phyloP scores from a whole-genome alignment of 2,797 vertebrate species.

The Botia almorhae region DNA sequence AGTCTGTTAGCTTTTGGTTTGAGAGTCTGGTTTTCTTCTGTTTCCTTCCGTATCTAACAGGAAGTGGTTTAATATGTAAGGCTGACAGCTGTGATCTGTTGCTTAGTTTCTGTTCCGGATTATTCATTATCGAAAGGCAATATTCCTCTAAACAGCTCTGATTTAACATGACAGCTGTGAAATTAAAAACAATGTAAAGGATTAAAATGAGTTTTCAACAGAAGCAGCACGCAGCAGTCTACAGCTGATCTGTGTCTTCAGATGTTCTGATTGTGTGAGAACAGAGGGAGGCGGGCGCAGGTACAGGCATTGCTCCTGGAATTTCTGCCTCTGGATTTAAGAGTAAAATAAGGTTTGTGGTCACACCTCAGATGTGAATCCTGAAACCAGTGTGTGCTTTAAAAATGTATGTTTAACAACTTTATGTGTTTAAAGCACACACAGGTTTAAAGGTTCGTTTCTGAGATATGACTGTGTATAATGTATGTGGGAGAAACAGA shows the following conservation, averaged over 20 bases:
- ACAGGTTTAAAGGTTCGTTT: too few species aligned
- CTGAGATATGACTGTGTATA: too few species aligned
- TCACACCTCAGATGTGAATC: too few species aligned
- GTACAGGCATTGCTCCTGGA: too few species aligned
- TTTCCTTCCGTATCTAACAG: constrained; percentile 11
- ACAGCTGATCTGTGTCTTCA: background rate
- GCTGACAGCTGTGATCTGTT: constrained; percentile 34
- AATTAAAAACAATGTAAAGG: constrained; percentile 42
- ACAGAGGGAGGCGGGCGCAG: background rate
- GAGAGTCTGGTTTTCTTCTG: background rate
- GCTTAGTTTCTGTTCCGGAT: constrained; percentile 30
- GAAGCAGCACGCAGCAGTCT: background rate
- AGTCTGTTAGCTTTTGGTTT: constrained; percentile 2
- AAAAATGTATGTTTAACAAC: too few species aligned
- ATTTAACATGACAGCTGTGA: constrained; percentile 40
- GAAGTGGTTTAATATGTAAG: constrained; percentile 46
- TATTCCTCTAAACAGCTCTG: constrained; percentile 33
- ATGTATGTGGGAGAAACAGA: too few species aligned
- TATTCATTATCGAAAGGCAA: constrained; percentile 33
- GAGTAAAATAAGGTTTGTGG: too few species aligned
- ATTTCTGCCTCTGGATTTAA: too few species aligned
- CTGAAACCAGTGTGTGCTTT: too few species aligned
- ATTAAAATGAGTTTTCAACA: constrained; percentile 10
- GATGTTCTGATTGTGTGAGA: background rate
- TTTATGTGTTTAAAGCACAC: too few species aligned